Base-by-base conservation (phyloP, 1,140 invertebrate genomes). In the Pogonomyrmex barbatus region DNA sequence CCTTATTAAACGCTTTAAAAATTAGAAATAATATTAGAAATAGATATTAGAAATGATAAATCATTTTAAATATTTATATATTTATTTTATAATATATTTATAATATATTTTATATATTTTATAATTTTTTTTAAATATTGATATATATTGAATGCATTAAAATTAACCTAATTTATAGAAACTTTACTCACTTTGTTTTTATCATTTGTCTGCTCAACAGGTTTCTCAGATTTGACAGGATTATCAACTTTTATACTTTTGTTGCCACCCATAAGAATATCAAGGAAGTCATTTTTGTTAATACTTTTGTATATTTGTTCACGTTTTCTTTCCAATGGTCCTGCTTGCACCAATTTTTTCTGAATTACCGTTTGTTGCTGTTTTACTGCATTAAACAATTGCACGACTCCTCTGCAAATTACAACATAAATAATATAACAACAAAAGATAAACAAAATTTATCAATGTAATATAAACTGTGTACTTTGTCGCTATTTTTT, bases 301-400 rank as follows among this genome's bases (percentile, higher is more conserved):
- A 98, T 96, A 89, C 96, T 97, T 93, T 98, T 97, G 42, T 98
- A 94, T 58, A 98, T 97, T 94, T 98, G 98, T 88, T 98, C 98
- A 92, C 97, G 96, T 91, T 98, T 98, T 58, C 96, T 95, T 94
- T 98, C 97, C 45, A 98, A 95, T n/a, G 97, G 96, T 45, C 97
- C 97, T 67, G 96, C 97, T 85, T 96, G 95, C 60, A 96, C 95
- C 85, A 98, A 93, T 94, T 98, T 97, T 73, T 96, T 96, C 71
- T 97, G 96, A 70, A 98, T 95, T 71, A 96, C 96, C 93, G 97
- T 97, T 94, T 99, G 98, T 94, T 99, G 98, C 89, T 97, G 96
- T 92, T 96, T 96, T 0, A 99, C 98, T 36, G 98, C 97, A 96
- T 99, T 99, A 89, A 99, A 99, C 87, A 99, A 95, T 93, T 98